A percentile compares a stretch with the other conserved stretches of the same genome.
phyloP scores from a whole-genome alignment of 2,113 vertebrate genomes.

The Spilogale gracilis region DNA sequence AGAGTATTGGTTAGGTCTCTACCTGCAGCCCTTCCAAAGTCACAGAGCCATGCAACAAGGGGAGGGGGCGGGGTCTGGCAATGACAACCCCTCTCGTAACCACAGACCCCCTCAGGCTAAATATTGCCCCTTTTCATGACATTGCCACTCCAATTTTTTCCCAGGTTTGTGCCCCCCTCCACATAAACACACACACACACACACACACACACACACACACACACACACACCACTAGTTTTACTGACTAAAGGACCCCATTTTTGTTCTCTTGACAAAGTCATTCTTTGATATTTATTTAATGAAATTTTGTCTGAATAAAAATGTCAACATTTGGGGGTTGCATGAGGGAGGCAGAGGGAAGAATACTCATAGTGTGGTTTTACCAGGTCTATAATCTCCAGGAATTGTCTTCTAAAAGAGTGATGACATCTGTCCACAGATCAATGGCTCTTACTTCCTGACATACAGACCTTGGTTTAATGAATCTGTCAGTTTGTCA shows the following conservation, averaged over 20 bases:
- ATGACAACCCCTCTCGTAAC: neutral
- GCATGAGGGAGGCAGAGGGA: neutral
- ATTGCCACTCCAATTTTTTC: neutral
- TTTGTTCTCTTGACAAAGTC: neutral
- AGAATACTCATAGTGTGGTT: neutral
- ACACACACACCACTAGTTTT: neutral
- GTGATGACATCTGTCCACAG: neutral
- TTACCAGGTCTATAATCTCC: neutral
- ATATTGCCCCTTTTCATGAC: neutral
- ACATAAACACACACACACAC: too few relatives aligned
- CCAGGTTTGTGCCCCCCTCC: neutral
- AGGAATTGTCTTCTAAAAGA: neutral
- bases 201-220: too few relatives aligned
- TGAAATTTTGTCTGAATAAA: neutral
- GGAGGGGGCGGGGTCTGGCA: neutral
- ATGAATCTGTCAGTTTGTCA: neutral
- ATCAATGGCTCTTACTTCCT: neutral
- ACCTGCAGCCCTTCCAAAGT: neutral
- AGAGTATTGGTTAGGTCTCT: neutral
- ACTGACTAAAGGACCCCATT: neutral
- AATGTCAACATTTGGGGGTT: neutral
- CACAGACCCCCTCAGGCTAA: neutral
- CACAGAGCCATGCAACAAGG: neutral
- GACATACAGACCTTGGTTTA: neutral
- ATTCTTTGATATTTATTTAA: slow-evolving; percentile 5